Base-by-base conservation (phyloP, 2,113 vertebrate species). In the Promerops cafer region DNA sequence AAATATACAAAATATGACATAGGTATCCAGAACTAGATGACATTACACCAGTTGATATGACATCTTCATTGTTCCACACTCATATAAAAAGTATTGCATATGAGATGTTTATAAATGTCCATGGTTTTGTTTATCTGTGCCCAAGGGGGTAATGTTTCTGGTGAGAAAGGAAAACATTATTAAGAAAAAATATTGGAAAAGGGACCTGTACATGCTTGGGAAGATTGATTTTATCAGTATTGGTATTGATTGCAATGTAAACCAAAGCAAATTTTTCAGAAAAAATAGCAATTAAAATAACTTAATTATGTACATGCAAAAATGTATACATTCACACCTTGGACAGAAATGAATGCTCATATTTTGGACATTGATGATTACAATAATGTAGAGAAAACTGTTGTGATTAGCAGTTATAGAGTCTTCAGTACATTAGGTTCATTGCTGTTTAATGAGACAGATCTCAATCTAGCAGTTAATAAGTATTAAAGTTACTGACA, bases 381-480 rank as follows among this genome's bases (percentile, higher is more conserved):
- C 22, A 24, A 45, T 81, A 94, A 70, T 23, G 13, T 24, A 82
- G 26, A 95, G 35, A 83, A 93, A 92, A 86, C 33, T 72, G 66
- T 52, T 87, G 56, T 53, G 70, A 80, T 80, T 83, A 90, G 80
- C 57, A 83, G n/a, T 75, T 91, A 71, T 5, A 66, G 40, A 61
- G 60, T 93, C 40, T 57, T 45, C 61, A 89, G 70, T n/a, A 89
- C 70, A 64, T 86, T 96, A 87, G 37, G 59, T 92, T 96, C 75
- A 95, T 39, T 95, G 35, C 83, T 82, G 57, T 50, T 90, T 96
- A 94, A 96, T 91, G 77, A 95, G 66, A 85, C 44, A 96, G 72
- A 84, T 74, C 65, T 85, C 89, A 92, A 78, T 87, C 87, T 54
- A 50, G 81, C 39, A 78, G 53, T 59, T 95, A 96, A 82, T 90